These are phyloP conservation scores for Hoplostethus mediterraneus DNA, from an alignment of 2,797 vertebrate species.

Conservation along the genomic window DNA sequence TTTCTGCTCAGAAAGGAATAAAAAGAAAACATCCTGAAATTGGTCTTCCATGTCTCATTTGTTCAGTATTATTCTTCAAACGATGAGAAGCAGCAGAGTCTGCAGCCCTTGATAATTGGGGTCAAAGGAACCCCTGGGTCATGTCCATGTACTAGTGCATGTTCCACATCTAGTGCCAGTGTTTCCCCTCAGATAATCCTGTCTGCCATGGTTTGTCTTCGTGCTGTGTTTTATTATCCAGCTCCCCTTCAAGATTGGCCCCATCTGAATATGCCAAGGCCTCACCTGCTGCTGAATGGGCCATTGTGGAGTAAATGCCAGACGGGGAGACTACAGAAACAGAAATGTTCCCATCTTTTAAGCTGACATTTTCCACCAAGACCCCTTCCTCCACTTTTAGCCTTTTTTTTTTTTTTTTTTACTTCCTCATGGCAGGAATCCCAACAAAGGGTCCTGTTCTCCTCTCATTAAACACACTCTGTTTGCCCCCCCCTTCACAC, in stretches of 20 bases:
- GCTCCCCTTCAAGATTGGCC: slow-evolving; percentile 70
- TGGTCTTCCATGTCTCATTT: slow-evolving; percentile 44
- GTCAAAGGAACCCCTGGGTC: slow-evolving; percentile 64
- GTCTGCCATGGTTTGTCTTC: slow-evolving; percentile 69
- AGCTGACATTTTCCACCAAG: slow-evolving; percentile 84
- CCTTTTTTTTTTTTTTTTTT: slow-evolving; percentile 27
- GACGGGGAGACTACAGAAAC: slow-evolving; percentile 74
- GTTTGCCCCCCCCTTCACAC: background rate
- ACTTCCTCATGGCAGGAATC: slow-evolving; percentile 61
- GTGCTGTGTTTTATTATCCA: slow-evolving; percentile 76
- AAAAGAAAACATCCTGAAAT: slow-evolving; percentile 26
- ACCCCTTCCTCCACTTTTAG: slow-evolving; percentile 70
- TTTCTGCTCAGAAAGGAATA: slow-evolving; percentile 2
- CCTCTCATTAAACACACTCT: slow-evolving; percentile 69
- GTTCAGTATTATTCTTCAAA: slow-evolving; percentile 21
- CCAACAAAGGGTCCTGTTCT: slow-evolving; percentile 76
- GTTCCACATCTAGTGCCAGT: slow-evolving; percentile 68
- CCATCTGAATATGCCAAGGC: slow-evolving; percentile 80
- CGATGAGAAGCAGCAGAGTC: slow-evolving; percentile 60
- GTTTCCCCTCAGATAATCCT: slow-evolving; percentile 65
- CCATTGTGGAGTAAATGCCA: slow-evolving; percentile 87
- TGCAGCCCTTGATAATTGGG: slow-evolving; percentile 61
- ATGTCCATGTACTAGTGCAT: slow-evolving; percentile 65
- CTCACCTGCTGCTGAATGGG: slow-evolving; percentile 82
- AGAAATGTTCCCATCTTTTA: slow-evolving; percentile 82